Percentiles rank a stretch among this genome's conserved stretches.
phyloP scores from a whole-genome alignment of 2,113 vertebrate genomes.

The Corvus moneduloides region DNA sequence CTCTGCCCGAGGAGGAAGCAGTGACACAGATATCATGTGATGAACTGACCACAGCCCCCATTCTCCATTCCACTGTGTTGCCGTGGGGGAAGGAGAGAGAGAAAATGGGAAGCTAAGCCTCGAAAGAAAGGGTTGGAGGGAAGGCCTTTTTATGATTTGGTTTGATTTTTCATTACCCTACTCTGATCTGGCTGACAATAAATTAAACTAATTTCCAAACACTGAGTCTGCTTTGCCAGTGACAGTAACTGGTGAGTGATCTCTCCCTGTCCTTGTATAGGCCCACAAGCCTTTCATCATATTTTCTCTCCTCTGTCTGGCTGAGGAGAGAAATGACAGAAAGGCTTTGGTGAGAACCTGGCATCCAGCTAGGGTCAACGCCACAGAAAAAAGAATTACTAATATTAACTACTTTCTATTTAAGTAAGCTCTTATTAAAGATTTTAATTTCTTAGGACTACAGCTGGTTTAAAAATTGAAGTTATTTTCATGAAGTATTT shows the following conservation, averaged over 20 bases:
- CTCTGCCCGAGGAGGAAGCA: background rate
- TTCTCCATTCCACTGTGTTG: background rate
- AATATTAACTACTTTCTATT: background rate
- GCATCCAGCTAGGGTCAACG: background rate
- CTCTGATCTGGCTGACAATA: background rate
- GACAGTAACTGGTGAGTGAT: background rate
- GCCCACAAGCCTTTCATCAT: background rate
- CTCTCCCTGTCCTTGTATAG: background rate
- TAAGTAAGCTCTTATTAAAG: background rate
- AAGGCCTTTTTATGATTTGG: background rate
- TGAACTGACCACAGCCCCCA: background rate
- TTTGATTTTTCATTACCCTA: background rate
- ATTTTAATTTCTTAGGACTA: slow-evolving; percentile 1
- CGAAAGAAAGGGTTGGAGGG: background rate
- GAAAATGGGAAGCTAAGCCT: background rate
- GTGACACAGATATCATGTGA: background rate
- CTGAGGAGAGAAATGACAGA: background rate
- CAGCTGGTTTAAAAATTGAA: background rate
- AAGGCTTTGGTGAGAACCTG: background rate
- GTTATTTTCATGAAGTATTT: background rate
- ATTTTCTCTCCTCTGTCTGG: background rate
- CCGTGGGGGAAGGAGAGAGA: background rate
- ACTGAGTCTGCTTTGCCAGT: background rate
- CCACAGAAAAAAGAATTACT: background rate
- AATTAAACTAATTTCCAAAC: background rate